Conservation (phyloP, 2,113 vertebrate genomes). For the Caranx melampygus region DNA sequence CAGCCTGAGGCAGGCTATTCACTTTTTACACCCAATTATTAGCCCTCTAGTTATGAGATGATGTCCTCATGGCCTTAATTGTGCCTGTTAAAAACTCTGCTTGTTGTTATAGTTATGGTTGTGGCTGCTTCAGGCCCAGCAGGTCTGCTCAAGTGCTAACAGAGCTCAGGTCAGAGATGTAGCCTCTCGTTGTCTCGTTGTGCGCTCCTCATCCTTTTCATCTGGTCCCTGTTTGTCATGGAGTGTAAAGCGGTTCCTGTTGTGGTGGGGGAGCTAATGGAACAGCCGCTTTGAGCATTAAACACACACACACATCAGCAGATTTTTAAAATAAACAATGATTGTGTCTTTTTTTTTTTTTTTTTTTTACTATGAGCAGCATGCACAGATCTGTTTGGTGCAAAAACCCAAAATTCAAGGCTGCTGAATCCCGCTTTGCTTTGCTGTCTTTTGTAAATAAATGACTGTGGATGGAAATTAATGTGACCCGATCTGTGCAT, state of each 20-base stretch:
- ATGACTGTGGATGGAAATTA: conserved; percentile 57
- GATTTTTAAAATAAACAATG: conserved; percentile 23
- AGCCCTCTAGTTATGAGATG: not conserved
- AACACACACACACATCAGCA: not conserved
- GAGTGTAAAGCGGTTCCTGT: conserved; percentile 50
- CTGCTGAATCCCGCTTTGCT: conserved; percentile 39
- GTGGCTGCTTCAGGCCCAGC: conserved; percentile 27
- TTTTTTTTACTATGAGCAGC: conserved; percentile 11
- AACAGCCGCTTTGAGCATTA: conserved; percentile 22
- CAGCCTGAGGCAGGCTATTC: conserved; percentile 24
- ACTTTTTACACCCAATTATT: conserved; percentile 10
- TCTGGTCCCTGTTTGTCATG: conserved; percentile 75
- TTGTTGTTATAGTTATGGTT: conserved; percentile 14
- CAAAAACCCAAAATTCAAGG: conserved; percentile 49
- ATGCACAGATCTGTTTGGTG: conserved; percentile 33
- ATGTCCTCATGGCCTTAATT: not conserved
- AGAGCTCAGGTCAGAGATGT: conserved; percentile 37
- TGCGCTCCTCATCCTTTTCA: conserved; percentile 50
- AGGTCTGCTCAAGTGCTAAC: conserved; percentile 20
- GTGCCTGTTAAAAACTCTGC: conserved; percentile 3
- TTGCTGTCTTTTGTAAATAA: conserved; percentile 51
- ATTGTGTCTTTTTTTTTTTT: not conserved
- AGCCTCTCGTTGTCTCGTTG: conserved; percentile 5
- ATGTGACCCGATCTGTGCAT: conserved; percentile 5
- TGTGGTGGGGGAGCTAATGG: conserved; percentile 26